Conservation (phyloP, 2,888 invertebrate species). For the Tyria jacobaeae region DNA sequence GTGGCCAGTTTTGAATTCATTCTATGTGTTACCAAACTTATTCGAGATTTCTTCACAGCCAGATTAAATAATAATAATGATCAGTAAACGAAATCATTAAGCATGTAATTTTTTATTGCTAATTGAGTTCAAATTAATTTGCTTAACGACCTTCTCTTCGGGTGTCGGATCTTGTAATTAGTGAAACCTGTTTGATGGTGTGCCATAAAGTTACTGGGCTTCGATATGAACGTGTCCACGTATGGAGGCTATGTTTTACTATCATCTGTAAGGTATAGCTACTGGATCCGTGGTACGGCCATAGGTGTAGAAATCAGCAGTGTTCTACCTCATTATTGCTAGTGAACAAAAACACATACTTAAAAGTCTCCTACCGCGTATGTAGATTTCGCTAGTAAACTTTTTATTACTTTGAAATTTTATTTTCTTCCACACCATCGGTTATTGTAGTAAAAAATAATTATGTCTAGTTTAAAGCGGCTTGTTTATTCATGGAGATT, state of each 20-base stretch:
- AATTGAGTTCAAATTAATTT: slow-evolving; percentile 63
- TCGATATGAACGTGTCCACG: slow-evolving; percentile 26
- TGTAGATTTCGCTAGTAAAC: too few species aligned
- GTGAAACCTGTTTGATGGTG: slow-evolving; percentile 40
- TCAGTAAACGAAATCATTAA: slow-evolving; percentile 57
- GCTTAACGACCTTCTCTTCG: slow-evolving; percentile 52
- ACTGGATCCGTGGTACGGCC: not conserved
- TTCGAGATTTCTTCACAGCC: not conserved
- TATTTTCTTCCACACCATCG: too few species aligned
- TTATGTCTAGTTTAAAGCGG: too few species aligned
- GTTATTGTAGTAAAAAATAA: too few species aligned
- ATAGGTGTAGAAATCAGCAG: not conserved
- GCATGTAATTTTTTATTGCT: slow-evolving; percentile 65
- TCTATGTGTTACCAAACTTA: not conserved
- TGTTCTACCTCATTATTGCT: not conserved
- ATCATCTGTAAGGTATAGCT: not conserved
- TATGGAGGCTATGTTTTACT: slow-evolving; percentile 34
- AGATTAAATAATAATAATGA: slow-evolving; percentile 46
- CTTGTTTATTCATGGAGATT: not conserved
- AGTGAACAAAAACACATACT: too few species aligned
- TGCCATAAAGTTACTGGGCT: slow-evolving; percentile 27
- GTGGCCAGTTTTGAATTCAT: too few species aligned
- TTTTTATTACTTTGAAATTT: too few species aligned
- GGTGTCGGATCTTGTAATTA: slow-evolving; percentile 52
- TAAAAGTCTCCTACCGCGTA: too few species aligned